Percentiles rank a stretch among this genome's conserved stretches.
phyloP scores from a whole-genome alignment of 53 echinoderm and acorn worm genomes.

The Arbacia lixula region DNA sequence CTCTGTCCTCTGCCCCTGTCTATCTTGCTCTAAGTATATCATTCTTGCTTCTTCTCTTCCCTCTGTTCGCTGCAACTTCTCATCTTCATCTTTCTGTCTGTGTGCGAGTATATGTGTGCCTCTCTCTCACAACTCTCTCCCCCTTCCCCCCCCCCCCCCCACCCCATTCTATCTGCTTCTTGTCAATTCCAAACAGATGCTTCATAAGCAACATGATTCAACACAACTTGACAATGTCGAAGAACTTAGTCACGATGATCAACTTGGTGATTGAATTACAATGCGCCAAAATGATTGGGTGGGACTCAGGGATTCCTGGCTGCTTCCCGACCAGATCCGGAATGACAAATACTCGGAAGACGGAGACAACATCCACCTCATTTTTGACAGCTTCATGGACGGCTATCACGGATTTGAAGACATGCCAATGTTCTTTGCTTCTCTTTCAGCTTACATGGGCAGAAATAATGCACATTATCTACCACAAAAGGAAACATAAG shows the following conservation, averaged over 20 bases:
- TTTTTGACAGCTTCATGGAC: constrained; percentile 38
- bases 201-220: neutral
- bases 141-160: neutral
- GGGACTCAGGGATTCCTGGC: constrained; percentile 33
- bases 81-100: too few relatives aligned
- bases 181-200: constrained; percentile 22
- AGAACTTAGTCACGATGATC: constrained; percentile 18
- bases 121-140: too few relatives aligned
- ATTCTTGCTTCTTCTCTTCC: too few relatives aligned
- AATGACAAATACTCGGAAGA: neutral
- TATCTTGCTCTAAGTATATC: too few relatives aligned
- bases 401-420: constrained; percentile 15
- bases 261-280: constrained; percentile 42
- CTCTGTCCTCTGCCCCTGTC: too few relatives aligned
- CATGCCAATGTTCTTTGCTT: too few relatives aligned
- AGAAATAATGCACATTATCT: too few relatives aligned
- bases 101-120: too few relatives aligned
- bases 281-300: constrained; percentile 30
- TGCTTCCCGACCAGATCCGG: constrained; percentile 1
- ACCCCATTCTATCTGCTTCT: neutral
- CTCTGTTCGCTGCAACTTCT: too few relatives aligned
- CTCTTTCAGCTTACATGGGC: too few relatives aligned
- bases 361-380: neutral
- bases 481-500: too few relatives aligned
- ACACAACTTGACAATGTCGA: constrained; percentile 21